phyloP scores from a whole-genome alignment of 2,888 invertebrate species.

The Coenonympha glycerion region DNA sequence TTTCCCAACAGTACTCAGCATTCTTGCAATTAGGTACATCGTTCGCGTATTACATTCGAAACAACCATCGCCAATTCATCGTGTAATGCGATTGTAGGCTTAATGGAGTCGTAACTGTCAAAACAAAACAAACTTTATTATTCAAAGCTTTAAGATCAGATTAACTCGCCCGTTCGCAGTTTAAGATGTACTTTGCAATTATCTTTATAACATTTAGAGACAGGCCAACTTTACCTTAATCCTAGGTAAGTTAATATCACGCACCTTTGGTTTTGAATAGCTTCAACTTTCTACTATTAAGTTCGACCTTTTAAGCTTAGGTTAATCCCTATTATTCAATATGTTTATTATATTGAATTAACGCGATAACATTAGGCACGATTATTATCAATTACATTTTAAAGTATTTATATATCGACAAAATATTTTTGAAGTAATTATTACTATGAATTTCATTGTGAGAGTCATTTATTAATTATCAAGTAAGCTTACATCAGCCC shows the following conservation, averaged over 20 bases:
- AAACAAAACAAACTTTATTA: slow-evolving; percentile 27
- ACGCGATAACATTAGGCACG: no score
- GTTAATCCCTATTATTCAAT: no score
- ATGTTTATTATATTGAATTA: no score
- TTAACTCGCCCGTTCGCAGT: slow-evolving; percentile 14
- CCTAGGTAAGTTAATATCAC: background rate
- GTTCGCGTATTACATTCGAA: slow-evolving; percentile 60
- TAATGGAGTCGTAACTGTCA: slow-evolving; percentile 26
- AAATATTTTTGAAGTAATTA: no score
- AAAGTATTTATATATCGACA: no score
- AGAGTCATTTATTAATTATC: no score
- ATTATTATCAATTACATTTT: no score
- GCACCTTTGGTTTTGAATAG: background rate
- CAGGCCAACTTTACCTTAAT: background rate
- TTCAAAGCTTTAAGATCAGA: slow-evolving; percentile 24
- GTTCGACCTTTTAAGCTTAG: no score
- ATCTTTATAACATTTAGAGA: slow-evolving; percentile 29
- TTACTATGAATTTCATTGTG: no score
- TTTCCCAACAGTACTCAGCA: slow-evolving; percentile 45
- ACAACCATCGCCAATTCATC: slow-evolving; percentile 53
- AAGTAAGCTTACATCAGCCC: no score
- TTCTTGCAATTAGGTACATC: slow-evolving; percentile 51
- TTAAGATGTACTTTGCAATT: slow-evolving; percentile 39
- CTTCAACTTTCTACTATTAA: no score
- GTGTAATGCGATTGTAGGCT: slow-evolving; percentile 48